Conservation (phyloP, 2,113 vertebrate species). For the Pseudolaguvia tuberculata region DNA sequence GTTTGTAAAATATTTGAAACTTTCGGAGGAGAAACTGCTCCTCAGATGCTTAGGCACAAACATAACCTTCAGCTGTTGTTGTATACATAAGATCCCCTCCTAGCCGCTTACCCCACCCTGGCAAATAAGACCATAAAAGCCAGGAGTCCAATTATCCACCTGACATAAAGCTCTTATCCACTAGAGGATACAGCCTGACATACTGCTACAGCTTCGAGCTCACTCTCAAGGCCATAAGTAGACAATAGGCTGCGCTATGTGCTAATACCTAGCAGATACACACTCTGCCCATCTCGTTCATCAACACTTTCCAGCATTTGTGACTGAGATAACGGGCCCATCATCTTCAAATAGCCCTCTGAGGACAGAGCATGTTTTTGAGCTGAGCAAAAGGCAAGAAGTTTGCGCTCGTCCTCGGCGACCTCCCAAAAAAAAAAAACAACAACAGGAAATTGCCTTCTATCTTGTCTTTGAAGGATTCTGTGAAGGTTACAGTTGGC, state of each 20-base stretch:
- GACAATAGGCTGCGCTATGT: slow-evolving; percentile 30
- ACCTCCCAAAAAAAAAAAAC: slow-evolving; percentile 41
- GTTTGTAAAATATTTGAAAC: slow-evolving; percentile 21
- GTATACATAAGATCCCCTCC: slow-evolving; percentile 46
- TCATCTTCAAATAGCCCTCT: slow-evolving; percentile 45
- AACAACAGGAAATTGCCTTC: slow-evolving; percentile 52
- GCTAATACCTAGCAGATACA: slow-evolving; percentile 46
- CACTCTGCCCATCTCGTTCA: slow-evolving; percentile 46
- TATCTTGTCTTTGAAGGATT: slow-evolving; percentile 52
- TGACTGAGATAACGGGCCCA: slow-evolving; percentile 46
- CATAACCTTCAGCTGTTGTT: slow-evolving; percentile 48
- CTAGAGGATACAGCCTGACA: slow-evolving; percentile 43
- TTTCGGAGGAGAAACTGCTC: background rate
- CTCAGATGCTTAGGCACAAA: slow-evolving; percentile 30
- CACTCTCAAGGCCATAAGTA: slow-evolving; percentile 43
- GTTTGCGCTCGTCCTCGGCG: slow-evolving; percentile 45
- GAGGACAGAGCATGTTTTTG: slow-evolving; percentile 47
- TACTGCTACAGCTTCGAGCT: slow-evolving; percentile 39
- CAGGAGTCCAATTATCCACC: slow-evolving; percentile 50
- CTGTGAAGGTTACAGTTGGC: slow-evolving; percentile 61
- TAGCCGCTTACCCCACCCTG: slow-evolving; percentile 19
- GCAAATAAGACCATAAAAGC: slow-evolving; percentile 50
- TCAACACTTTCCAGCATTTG: slow-evolving; percentile 35
- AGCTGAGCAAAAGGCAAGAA: slow-evolving; percentile 29
- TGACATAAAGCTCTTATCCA: slow-evolving; percentile 50